These are phyloP conservation scores for Platichthys stellatus DNA, from an alignment of 2,113 vertebrate species.

Conservation along the genomic window DNA sequence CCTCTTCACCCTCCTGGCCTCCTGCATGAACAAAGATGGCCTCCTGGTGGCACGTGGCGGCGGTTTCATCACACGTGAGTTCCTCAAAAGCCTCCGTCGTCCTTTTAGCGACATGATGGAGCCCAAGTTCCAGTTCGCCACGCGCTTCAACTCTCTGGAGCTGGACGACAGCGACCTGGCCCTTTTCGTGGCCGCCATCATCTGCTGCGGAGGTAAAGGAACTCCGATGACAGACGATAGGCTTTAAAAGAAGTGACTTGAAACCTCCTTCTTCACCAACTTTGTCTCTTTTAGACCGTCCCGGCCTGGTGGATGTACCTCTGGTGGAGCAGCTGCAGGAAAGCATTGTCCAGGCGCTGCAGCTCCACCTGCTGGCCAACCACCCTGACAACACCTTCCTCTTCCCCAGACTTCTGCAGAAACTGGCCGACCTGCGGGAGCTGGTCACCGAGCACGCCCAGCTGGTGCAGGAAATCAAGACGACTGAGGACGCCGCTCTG, in stretches of 20 bases:
- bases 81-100: conserved; percentile 94
- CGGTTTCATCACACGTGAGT: conserved; percentile 96
- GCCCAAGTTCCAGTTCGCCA: conserved; percentile 97
- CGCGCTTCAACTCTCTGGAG: conserved; percentile 95
- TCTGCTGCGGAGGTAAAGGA: conserved; percentile 94
- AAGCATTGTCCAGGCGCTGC: conserved; percentile 90
- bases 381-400: conserved; percentile 91
- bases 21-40: conserved; percentile 98
- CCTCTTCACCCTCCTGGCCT: conserved; percentile 95
- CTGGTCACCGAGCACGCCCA: conserved; percentile 95
- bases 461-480: conserved; percentile 94
- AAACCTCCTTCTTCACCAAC: neutral
- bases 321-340: conserved; percentile 94
- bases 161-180: conserved; percentile 95
- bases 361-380: conserved; percentile 90
- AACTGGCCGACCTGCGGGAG: conserved; percentile 94
- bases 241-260: neutral
- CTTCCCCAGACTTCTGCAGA: conserved; percentile 95
- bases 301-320: conserved; percentile 88
- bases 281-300: conserved; percentile 84
- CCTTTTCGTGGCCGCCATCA: conserved; percentile 96
- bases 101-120: conserved; percentile 98
- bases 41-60: conserved; percentile 94
- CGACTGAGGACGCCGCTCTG: conserved; percentile 90
- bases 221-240: neutral